A percentile compares a stretch with the other conserved stretches of the same genome.
phyloP scores from a whole-genome alignment of 2,113 vertebrate species.

The Sturnira hondurensis region DNA sequence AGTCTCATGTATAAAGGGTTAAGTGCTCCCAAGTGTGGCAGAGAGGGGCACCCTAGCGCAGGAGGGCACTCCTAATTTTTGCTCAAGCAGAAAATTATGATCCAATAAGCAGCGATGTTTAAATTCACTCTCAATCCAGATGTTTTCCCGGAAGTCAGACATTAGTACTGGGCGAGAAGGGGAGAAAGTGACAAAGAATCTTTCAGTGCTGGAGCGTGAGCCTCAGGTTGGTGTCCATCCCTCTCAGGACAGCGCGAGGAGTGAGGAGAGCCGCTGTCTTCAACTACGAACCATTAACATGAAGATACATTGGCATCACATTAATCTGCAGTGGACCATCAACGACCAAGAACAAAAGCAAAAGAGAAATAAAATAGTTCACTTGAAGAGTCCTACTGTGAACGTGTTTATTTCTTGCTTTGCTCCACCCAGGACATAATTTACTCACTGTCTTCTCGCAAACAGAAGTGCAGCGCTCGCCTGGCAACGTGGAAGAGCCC shows the following conservation, averaged over 20 bases:
- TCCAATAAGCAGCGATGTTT: not conserved
- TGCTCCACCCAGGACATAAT: constrained; percentile 9
- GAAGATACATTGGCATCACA: constrained; percentile 27
- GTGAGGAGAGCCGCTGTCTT: not conserved
- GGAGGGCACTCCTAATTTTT: not conserved
- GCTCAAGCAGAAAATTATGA: not conserved
- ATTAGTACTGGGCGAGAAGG: not conserved
- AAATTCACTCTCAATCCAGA: not conserved
- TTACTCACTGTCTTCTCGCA: not conserved
- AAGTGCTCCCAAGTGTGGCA: not conserved
- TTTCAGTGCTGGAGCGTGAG: not conserved
- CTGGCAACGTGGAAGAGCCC: not conserved
- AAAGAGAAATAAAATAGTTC: constrained; percentile 34
- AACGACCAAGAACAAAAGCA: constrained; percentile 41
- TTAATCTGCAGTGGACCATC: constrained; percentile 64
- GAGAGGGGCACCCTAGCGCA: accelerated
- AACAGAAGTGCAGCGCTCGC: not conserved
- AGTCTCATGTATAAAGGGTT: not conserved
- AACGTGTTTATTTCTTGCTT: constrained; percentile 48
- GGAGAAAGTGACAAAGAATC: not conserved
- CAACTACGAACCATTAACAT: constrained; percentile 39
- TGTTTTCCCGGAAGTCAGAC: not conserved
- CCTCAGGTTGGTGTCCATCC: not conserved
- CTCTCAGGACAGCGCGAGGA: not conserved
- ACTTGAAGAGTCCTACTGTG: constrained; percentile 49